phyloP scores from a whole-genome alignment of 2,113 vertebrate genomes.

The Caloenas nicobarica region DNA sequence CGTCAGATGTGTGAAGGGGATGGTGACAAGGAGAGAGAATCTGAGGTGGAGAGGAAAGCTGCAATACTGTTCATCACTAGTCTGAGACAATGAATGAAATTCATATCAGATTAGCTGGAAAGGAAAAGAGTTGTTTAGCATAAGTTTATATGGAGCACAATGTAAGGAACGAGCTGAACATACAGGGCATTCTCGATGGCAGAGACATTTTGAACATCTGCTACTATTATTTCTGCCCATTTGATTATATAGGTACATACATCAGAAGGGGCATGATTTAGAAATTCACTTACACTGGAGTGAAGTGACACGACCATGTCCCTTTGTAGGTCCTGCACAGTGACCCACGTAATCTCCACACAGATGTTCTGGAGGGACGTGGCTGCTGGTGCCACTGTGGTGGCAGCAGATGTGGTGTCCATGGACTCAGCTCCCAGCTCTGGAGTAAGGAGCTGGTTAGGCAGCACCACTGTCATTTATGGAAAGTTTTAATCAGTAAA shows the following conservation, averaged over 20 bases:
- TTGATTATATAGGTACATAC: neutral
- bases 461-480: neutral
- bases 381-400: neutral
- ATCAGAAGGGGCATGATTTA: neutral
- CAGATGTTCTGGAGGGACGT: neutral
- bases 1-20: rapidly evolving
- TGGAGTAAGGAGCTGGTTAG: neutral
- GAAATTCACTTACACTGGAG: neutral
- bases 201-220: neutral
- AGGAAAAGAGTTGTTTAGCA: neutral
- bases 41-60: neutral
- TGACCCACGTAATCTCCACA: neutral
- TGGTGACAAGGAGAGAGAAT: neutral
- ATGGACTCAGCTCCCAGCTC: neutral
- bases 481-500: neutral
- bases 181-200: neutral
- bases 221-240: neutral
- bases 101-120: neutral
- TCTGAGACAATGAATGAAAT: neutral
- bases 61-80: neutral
- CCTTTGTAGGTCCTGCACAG: neutral
- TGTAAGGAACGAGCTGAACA: neutral
- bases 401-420: neutral
- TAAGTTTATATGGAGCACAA: neutral
- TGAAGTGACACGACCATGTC: neutral